Percentiles rank a stretch among this genome's conserved stretches.
These are phyloP conservation scores for Petrocephalus sullivani DNA, from an alignment of 2,797 vertebrate species.

Conservation along the genomic window DNA sequence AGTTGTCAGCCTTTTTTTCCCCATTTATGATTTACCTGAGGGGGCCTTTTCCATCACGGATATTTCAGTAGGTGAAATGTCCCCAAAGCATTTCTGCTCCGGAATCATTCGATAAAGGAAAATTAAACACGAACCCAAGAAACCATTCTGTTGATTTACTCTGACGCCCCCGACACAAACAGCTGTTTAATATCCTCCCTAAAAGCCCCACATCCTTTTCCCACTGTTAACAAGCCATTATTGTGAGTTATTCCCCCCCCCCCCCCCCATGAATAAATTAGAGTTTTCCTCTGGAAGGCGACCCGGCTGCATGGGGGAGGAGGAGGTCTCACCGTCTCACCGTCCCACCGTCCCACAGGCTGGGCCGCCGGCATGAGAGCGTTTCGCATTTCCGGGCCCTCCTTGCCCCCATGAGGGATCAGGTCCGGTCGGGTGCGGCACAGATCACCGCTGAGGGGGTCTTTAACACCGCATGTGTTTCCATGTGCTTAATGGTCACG, in stretches of 20 bases:
- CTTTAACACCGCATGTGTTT: constrained; percentile 34
- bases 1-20: constrained; percentile 26
- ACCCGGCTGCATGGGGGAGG: constrained; percentile 66
- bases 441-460: background rate
- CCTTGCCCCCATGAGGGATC: background rate
- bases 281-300: constrained; percentile 56
- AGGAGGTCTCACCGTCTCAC: constrained; percentile 52
- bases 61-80: constrained; percentile 60
- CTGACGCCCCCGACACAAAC: constrained; percentile 71
- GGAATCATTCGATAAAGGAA: constrained; percentile 88
- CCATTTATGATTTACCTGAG: constrained; percentile 48
- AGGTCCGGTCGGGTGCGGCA: background rate
- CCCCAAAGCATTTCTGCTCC: constrained; percentile 64
- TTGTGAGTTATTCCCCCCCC: constrained; percentile 75
- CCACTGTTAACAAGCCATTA: constrained; percentile 91
- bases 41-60: constrained; percentile 53
- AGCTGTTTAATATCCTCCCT: constrained; percentile 91
- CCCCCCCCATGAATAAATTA: constrained; percentile 73
- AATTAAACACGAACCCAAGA: constrained; percentile 69
- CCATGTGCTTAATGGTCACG: constrained; percentile 39
- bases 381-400: constrained; percentile 38
- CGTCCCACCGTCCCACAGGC: constrained; percentile 22
- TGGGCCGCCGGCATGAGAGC: constrained; percentile 39
- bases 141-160: constrained; percentile 94
- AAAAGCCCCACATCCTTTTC: constrained; percentile 83